A percentile compares a stretch with the other conserved stretches of the same genome.
Conservation (phyloP, 1,140 invertebrate genomes). For the Ladona fulva region DNA sequence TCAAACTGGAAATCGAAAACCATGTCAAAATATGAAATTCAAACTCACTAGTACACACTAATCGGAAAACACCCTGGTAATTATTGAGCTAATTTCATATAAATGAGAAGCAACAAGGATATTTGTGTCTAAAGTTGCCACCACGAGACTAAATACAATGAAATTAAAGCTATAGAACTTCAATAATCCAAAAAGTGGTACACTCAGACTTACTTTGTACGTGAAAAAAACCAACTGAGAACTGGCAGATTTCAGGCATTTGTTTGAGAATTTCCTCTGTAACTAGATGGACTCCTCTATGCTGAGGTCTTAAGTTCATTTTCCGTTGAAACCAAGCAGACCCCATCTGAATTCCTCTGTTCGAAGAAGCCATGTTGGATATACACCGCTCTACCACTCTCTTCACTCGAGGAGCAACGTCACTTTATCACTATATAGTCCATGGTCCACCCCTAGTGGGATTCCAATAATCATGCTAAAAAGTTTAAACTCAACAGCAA, state of each 20-base stretch:
- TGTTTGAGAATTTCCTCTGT: conserved; percentile 90
- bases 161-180: not conserved
- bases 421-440: not conserved
- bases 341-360: conserved; percentile 79
- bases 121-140: too few relatives aligned
- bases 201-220: conserved; percentile 75
- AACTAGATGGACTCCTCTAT: conserved; percentile 87
- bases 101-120: too few relatives aligned
- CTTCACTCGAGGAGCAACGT: not conserved
- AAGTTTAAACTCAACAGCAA: too few relatives aligned
- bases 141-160: not conserved
- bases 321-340: conserved; percentile 95
- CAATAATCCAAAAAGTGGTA: not conserved
- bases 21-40: too few relatives aligned
- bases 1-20: too few relatives aligned
- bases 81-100: too few relatives aligned
- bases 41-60: too few relatives aligned
- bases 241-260: conserved; percentile 85
- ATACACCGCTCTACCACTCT: not conserved
- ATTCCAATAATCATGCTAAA: not conserved
- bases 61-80: too few relatives aligned
- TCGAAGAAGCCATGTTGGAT: conserved; percentile 70
- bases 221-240: conserved; percentile 88
- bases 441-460: not conserved
- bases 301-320: conserved; percentile 87